Evolutionary conservation across 2,888 invertebrate species (phyloP), one percentile per base, ranked within the genome.

Genomic region (Tenthredo notha): DNA sequence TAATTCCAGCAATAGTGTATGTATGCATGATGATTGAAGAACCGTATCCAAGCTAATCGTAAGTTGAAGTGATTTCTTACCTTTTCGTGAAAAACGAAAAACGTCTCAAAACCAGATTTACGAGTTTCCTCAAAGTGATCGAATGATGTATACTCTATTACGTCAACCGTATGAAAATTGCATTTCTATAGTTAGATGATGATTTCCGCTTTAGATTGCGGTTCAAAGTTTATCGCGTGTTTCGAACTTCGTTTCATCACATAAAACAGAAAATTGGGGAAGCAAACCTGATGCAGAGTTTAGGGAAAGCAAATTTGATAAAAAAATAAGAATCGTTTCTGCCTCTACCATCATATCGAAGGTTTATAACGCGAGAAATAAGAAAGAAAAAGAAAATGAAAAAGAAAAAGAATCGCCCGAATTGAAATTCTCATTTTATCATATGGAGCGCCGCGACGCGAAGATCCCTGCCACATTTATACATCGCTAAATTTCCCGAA

Each of bases 211-310:
- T 74, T 12, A 43, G 5, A 47, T 74, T 74, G 58, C n/a, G 5
- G 25, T 40, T 47, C 25, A n/a, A 74, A 74, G 67, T 67, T 67
- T 15, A 6, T 67, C 33, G 67, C 33, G 67, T 67, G 67, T 67
- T 67, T 29, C 33, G 33, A 67, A 67, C 25, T 67, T 33, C 3
- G 33, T 33, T 67, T 18, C 21, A 43, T n/a, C 40, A 74, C 9
- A 74, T 21, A 10, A 37, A 7, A 4, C 4, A 40, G 37, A 43
- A 74, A 74, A 40, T 74, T 21, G 33, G 33, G 18, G 10, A 4
- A 33, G 33, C 15, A 67, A 18, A 15, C 67, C 6, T 18, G 67
- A 33, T 33, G 12, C 33, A 15, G 33, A 33, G 33, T 67, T 33
- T 18, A 12, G 0, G 18, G 6, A 18, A 33, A 67, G 18, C 18